phyloP scores from a whole-genome alignment of 2,797 vertebrate genomes.

The Caiman crocodilus region DNA sequence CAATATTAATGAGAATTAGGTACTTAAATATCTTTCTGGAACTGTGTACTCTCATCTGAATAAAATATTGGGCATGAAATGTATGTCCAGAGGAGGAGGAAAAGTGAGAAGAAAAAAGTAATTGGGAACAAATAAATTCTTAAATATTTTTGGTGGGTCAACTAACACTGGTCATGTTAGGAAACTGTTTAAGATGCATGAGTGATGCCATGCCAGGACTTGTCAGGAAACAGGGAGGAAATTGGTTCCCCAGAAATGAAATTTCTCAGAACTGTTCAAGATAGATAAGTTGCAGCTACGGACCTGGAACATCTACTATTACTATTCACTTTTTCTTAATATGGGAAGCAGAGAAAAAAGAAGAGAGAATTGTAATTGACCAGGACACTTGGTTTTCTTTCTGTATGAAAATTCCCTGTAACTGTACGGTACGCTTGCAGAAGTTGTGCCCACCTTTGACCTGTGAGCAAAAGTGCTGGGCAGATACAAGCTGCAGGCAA shows the following conservation, averaged over 20 bases:
- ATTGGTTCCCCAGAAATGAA: background rate
- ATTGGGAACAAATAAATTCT: background rate
- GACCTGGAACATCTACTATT: background rate
- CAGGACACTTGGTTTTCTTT: background rate
- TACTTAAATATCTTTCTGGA: no score
- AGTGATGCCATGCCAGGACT: background rate
- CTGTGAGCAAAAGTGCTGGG: no score
- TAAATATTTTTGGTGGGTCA: background rate
- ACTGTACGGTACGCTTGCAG: background rate
- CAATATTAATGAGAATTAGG: no score
- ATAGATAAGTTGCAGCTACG: background rate
- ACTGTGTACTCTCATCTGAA: background rate
- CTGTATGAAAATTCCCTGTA: background rate
- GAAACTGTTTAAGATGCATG: background rate
- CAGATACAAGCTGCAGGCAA: no score
- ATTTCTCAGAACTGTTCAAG: background rate
- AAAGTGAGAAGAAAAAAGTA: background rate
- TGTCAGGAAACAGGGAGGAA: rapidly evolving
- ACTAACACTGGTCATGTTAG: background rate
- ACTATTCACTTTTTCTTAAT: background rate
- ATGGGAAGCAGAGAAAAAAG: background rate
- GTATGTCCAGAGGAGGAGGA: background rate
- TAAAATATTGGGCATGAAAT: background rate
- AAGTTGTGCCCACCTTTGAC: no score
- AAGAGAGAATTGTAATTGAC: background rate